A percentile compares a stretch with the other conserved stretches of the same genome.
These are phyloP conservation scores for Gasteruption jaculator DNA, from an alignment of 2,888 invertebrate genomes.

Conservation along the genomic window DNA sequence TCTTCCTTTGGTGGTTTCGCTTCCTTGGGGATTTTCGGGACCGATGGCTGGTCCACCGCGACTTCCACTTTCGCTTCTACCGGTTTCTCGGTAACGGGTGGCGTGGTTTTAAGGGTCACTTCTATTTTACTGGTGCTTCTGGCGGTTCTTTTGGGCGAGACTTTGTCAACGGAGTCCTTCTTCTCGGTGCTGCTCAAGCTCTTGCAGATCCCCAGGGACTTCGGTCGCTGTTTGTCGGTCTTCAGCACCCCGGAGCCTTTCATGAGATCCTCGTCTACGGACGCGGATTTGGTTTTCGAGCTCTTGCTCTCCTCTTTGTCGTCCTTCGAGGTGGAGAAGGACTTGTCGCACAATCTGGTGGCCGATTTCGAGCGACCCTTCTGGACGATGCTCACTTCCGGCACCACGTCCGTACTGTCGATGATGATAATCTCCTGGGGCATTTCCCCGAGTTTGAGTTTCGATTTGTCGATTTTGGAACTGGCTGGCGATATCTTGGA, in stretches of 20 bases:
- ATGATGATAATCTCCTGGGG: conserved; percentile 50
- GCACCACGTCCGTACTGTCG: conserved; percentile 45
- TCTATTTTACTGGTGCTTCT: conserved; percentile 16
- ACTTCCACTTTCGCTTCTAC: conserved; percentile 30
- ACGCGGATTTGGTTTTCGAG: conserved; percentile 43
- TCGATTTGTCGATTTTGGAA: conserved; percentile 47
- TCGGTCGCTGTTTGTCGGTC: conserved; percentile 42
- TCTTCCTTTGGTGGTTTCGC: conserved; percentile 46
- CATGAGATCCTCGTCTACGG: conserved; percentile 46
- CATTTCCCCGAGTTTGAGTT: conserved; percentile 47
- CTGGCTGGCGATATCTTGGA: conserved; percentile 36
- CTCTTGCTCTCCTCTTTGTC: conserved; percentile 39
- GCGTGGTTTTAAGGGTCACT: conserved; percentile 54
- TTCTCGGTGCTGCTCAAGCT: conserved; percentile 45
- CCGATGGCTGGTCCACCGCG: conserved; percentile 29
- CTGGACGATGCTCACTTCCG: conserved; percentile 47
- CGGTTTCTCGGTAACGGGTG: conserved; percentile 31
- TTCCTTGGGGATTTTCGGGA: conserved; percentile 36
- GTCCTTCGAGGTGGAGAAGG: conserved; percentile 37
- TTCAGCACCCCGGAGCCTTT: conserved; percentile 32
- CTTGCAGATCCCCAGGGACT: conserved; percentile 47
- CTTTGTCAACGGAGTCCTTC: conserved; percentile 42
- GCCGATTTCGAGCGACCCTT: conserved; percentile 49
- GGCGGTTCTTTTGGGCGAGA: conserved; percentile 41
- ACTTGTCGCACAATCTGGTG: conserved; percentile 39